A percentile compares a stretch with the other conserved stretches of the same genome.
phyloP scores from a whole-genome alignment of 2,888 invertebrate genomes.

The Seira musarum region DNA sequence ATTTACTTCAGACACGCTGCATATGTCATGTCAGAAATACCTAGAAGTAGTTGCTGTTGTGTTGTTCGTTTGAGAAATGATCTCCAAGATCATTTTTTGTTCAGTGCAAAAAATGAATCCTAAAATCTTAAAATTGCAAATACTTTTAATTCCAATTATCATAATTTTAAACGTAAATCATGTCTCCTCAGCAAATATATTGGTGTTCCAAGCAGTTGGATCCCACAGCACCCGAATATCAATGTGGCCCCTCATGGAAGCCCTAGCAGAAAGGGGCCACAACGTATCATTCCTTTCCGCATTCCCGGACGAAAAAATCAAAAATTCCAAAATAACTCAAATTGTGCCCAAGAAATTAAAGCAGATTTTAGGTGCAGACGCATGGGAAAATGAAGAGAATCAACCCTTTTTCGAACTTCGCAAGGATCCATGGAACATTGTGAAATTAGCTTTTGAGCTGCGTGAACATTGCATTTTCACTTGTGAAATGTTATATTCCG shows the following conservation, averaged over 20 bases:
- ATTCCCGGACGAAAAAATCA: not conserved
- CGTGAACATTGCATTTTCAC: too few species aligned
- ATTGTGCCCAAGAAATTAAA: constrained; percentile 34
- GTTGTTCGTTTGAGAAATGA: too few species aligned
- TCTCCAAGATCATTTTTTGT: too few species aligned
- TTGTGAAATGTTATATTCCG: constrained; percentile 40
- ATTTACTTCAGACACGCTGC: too few species aligned
- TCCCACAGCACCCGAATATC: constrained; percentile 30
- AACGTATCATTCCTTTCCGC: constrained; percentile 29
- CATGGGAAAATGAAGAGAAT: constrained; percentile 19
- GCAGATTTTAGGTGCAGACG: constrained; percentile 18
- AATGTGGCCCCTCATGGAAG: constrained; percentile 31
- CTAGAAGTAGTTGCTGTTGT: too few species aligned
- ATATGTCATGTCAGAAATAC: too few species aligned
- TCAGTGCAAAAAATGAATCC: too few species aligned
- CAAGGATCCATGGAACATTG: not conserved
- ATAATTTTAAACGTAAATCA: too few species aligned
- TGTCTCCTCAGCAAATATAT: constrained; percentile 24
- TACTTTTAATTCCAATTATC: too few species aligned
- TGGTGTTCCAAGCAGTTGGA: constrained; percentile 15
- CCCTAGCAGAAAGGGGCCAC: constrained; percentile 27
- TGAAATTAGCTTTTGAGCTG: not conserved
- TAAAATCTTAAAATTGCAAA: too few species aligned
- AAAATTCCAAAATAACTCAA: constrained; percentile 25
- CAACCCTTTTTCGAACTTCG: constrained; percentile 9